Evolutionary conservation across 1,140 invertebrate species (phyloP), one percentile per base, ranked within the genome.

Genomic region (Leptestheria dahalacensis): DNA sequence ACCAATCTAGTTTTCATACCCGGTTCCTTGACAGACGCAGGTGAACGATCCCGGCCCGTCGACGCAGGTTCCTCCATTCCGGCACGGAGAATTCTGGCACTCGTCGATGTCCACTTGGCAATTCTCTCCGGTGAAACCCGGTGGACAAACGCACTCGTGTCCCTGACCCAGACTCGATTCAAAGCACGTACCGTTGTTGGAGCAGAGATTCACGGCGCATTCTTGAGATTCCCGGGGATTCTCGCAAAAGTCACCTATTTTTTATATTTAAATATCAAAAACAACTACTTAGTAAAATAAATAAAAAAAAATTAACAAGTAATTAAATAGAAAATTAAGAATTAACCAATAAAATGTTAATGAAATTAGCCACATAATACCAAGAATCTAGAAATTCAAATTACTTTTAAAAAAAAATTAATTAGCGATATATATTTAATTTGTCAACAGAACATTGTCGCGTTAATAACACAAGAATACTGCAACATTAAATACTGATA

Each of bases 181-280:
- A 62, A 59, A 52, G 20, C 54, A 61, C 10, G 55, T 55, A 3
- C 48, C 63, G 10, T 21, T 24, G 50, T 61, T 53, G 11, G 47
- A 58, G 28, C 62, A 64, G 12, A 89, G 87, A 68, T 79, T 76
- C 23, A 79, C 78, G 29, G 79, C 79, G 71, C 92, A 96, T 67
- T 97, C 93, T 71, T 96, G 79, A 66, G 96, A 41, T 15, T 41
- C 6, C 6, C 33, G 33, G 15, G 33, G 84, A 10, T 80, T 75
- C 48, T 86, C 83, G 69, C 91, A 95, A 60, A 86, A 83, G 63
- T 83, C 84, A 2, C 87, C 85, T 72, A 70, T 64, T 67, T n/a
- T n/a, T n/a, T n/a, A n/a, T n/a, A n/a, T n/a, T n/a, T 15, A 6
- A 15, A 41, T 15, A 41, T 41, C 33, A 41, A 41, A 15, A 41